phyloP scores from a whole-genome alignment of 2,113 vertebrate species.

The Neoarius graeffei region DNA sequence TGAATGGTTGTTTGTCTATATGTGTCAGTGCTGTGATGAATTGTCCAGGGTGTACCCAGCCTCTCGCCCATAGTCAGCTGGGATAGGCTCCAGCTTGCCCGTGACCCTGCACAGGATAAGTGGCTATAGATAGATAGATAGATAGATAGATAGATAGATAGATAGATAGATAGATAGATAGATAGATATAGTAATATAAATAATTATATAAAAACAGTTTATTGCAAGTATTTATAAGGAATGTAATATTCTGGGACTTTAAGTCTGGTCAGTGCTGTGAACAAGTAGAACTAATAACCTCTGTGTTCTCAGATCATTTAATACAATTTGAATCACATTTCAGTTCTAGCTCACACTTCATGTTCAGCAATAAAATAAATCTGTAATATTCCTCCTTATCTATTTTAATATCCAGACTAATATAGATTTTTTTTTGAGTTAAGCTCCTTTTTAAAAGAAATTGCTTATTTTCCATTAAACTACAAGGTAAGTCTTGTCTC shows the following conservation, averaged over 20 bases:
- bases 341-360: background rate
- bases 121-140: too few relatives aligned
- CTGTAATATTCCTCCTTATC: background rate
- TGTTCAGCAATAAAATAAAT: background rate
- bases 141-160: too few relatives aligned
- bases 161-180: background rate
- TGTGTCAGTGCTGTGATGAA: too few relatives aligned
- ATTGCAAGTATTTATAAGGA: background rate
- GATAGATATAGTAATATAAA: background rate
- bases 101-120: too few relatives aligned
- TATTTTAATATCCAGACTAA: background rate
- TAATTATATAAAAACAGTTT: background rate
- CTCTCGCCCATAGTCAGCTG: too few relatives aligned
- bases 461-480: background rate
- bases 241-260: background rate
- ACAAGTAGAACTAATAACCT: background rate
- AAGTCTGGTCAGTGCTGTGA: background rate
- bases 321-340: background rate
- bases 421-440: background rate
- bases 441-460: background rate
- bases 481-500: background rate
- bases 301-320: background rate
- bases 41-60: too few relatives aligned
- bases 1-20: too few relatives aligned
- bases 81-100: too few relatives aligned